Conservation (phyloP, 1,140 invertebrate genomes). For the Pogonognathellus flavescens region DNA sequence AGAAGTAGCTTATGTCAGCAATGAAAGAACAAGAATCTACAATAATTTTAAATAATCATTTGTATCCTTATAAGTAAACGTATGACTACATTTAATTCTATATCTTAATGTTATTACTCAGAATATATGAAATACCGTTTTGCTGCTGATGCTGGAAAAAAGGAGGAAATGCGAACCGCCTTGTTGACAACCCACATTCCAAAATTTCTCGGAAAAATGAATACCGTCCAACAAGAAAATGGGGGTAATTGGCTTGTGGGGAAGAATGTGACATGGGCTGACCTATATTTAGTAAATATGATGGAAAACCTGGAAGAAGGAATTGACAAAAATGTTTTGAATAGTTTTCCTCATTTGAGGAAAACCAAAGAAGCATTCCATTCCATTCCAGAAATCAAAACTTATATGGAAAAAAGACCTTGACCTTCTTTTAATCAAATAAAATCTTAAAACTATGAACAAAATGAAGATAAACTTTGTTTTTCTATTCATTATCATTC, state of each 20-base stretch:
- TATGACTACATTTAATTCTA: slow-evolving; percentile 6
- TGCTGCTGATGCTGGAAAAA: neutral
- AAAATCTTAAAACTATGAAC: no score
- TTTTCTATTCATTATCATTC: no score
- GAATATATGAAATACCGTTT: neutral
- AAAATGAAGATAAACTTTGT: no score
- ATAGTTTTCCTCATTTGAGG: slow-evolving; percentile 75
- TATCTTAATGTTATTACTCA: neutral
- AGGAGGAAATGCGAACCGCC: slow-evolving; percentile 16
- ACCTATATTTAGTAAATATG: neutral
- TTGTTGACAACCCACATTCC: slow-evolving; percentile 22
- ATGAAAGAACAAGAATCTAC: no score
- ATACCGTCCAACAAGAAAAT: slow-evolving; percentile 47
- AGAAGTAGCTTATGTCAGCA: no score
- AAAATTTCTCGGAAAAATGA: slow-evolving; percentile 53
- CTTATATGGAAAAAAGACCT: slow-evolving; percentile 77
- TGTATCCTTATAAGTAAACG: no score
- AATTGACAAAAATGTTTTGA: slow-evolving; percentile 72
- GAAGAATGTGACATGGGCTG: slow-evolving; percentile 53
- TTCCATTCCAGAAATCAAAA: slow-evolving; percentile 75
- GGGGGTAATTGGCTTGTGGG: slow-evolving; percentile 43
- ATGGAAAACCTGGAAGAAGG: slow-evolving; percentile 19
- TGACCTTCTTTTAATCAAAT: no score
- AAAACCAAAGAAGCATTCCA: slow-evolving; percentile 73
- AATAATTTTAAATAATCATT: no score